These are phyloP conservation scores for Mionectes macconnelli DNA, from an alignment of 2,113 vertebrate genomes.

Conservation along the genomic window DNA sequence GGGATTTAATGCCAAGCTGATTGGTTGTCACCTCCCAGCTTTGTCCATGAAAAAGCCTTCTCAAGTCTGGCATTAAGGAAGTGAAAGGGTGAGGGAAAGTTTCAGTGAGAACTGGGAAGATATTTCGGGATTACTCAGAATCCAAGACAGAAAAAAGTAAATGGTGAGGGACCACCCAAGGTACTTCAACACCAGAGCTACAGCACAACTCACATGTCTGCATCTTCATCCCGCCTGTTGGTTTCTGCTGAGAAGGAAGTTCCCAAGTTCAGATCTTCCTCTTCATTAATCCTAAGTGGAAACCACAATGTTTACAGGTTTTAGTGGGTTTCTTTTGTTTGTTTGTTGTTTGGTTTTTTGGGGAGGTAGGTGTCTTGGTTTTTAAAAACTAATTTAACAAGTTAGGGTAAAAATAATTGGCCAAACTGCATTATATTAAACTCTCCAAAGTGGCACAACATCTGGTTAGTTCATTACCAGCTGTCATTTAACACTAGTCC, in stretches of 20 bases:
- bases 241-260: constrained; percentile 98
- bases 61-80: neutral
- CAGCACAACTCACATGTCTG: constrained; percentile 87
- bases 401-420: neutral
- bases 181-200: neutral
- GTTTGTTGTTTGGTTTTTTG: neutral
- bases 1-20: neutral
- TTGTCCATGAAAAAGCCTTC: neutral
- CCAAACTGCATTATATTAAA: neutral
- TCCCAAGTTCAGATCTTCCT: constrained; percentile 92
- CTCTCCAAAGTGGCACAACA: neutral
- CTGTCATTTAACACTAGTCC: neutral
- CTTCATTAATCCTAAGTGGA: constrained; percentile 86
- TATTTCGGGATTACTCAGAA: neutral
- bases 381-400: neutral
- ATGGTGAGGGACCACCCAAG: neutral
- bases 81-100: neutral
- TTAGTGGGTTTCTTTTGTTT: rapidly evolving
- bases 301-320: neutral
- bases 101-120: neutral
- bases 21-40: neutral
- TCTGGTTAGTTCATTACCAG: neutral
- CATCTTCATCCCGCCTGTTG: constrained; percentile 95
- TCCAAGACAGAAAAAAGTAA: neutral
- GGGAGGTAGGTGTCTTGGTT: neutral